Base-by-base conservation (phyloP, 2,113 vertebrate genomes). In the Pseudolaguvia tuberculata region DNA sequence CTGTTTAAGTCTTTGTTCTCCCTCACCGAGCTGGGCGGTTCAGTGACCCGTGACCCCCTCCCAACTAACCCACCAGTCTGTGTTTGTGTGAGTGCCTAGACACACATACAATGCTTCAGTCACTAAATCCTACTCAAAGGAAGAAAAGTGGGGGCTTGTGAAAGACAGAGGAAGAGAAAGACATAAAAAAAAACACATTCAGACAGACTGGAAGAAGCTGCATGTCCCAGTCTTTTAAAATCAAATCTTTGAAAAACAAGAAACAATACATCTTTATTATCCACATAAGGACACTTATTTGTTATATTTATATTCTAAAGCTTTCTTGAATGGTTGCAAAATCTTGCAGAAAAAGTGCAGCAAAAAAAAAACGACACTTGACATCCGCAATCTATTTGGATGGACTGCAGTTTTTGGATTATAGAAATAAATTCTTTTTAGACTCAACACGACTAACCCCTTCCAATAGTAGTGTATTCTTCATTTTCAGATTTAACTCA, bases 1-100 rank as follows among this genome's bases (percentile, higher is more conserved):
- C 86, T 85, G 83, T 70, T 79, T 81, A 85, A 73, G 75, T 83
- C 86, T 92, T 91, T 89, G 85, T 92, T 91, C 87, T 75, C 85
- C 88, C 78, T 80, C 83, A 84, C 88, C 79, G 85, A 90, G 88
- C 89, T 83, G 78, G 85, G 85, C 77, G 79, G 85, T 83, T 89
- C 81, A 70, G 80, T 87, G 86, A 80, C 79, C 88, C 88, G 72
- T 88, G 90, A 92, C 88, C 61, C 39, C 39, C 31, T 35, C 63
- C 87, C 84, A 85, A 85, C 83, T 88, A 85, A 86, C 84, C 92
- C 86, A 88, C 84, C 79, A 80, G 82, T 90, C 89, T 91, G 89
- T 83, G 78, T 80, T 77, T 85, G 78, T 71, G 70, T 84, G 79
- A 86, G 78, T 71, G 68, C 84, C 74, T 74, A 85, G 73, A 86